These are phyloP conservation scores for Drepana arcuata DNA, from an alignment of 1,140 invertebrate species.

Conservation along the genomic window DNA sequence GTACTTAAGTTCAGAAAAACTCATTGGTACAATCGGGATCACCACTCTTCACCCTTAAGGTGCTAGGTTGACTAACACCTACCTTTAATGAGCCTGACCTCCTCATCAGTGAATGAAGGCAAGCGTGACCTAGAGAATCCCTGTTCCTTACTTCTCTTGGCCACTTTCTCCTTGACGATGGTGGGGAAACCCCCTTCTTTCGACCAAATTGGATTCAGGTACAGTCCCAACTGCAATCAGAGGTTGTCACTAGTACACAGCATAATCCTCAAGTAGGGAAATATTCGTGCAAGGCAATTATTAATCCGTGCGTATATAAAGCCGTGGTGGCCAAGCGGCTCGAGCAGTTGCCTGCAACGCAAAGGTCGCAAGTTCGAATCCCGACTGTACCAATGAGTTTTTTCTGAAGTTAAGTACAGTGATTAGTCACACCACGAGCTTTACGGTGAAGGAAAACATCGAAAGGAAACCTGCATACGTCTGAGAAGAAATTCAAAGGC, in stretches of 20 bases:
- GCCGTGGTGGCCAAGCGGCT: no score
- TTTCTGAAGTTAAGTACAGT: background rate
- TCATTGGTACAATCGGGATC: no score
- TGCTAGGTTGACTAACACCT: no score
- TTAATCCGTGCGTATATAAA: no score
- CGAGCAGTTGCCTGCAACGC: no score
- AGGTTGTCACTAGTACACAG: background rate
- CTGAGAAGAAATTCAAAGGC: no score
- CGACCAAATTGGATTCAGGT: constrained; percentile 72
- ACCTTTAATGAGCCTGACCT: constrained; percentile 71
- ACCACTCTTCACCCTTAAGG: no score
- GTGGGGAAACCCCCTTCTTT: constrained; percentile 55
- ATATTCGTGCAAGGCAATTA: background rate
- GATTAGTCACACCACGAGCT: no score
- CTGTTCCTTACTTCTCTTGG: constrained; percentile 54
- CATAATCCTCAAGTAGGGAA: background rate
- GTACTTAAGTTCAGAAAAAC: no score
- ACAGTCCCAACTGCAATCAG: constrained; percentile 61
- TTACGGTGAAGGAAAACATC: no score
- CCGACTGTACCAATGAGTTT: background rate
- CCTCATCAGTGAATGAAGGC: constrained; percentile 46
- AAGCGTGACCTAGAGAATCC: constrained; percentile 56
- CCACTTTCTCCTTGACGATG: constrained; percentile 44
- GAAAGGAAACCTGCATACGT: no score
- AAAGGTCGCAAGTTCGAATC: no score